Conservation (phyloP, 1,140 invertebrate genomes). For the Sycophaga agraensis region DNA sequence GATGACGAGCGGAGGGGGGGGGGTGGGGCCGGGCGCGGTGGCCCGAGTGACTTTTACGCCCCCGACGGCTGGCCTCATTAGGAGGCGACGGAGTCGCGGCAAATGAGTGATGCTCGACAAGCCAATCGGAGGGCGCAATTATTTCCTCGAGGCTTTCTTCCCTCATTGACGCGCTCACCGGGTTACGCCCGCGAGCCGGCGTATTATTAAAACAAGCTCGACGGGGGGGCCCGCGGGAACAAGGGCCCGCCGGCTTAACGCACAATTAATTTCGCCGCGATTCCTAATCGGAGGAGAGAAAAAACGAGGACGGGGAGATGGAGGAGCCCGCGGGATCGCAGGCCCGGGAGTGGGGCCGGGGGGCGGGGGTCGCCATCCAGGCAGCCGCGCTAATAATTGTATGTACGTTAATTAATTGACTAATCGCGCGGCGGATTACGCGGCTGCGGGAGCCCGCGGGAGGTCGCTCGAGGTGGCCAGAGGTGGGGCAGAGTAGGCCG, state of each 20-base stretch:
- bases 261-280: constrained; percentile 54
- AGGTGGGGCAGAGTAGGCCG: too few relatives aligned
- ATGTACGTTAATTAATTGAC: constrained; percentile 58
- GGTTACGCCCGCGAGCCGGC: neutral
- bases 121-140: constrained; percentile 16
- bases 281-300: constrained; percentile 30
- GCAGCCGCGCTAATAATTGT: constrained; percentile 46
- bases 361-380: too few relatives aligned
- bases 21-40: too few relatives aligned
- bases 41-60: neutral
- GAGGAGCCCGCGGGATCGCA: too few relatives aligned
- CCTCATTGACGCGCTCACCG: constrained; percentile 19
- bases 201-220: constrained; percentile 16
- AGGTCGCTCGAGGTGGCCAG: too few relatives aligned
- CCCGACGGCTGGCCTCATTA: too few relatives aligned
- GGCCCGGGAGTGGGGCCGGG: too few relatives aligned
- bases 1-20: constrained; percentile 40
- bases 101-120: constrained; percentile 3
- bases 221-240: constrained; percentile 8
- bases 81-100: neutral
- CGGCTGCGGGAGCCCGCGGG: too few relatives aligned
- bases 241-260: constrained; percentile 41
- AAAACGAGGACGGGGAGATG: too few relatives aligned
- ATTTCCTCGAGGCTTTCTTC: constrained; percentile 24
- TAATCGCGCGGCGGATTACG: constrained; percentile 53